phyloP scores from a whole-genome alignment of 2,888 invertebrate genomes.

The Rotaria socialis region DNA sequence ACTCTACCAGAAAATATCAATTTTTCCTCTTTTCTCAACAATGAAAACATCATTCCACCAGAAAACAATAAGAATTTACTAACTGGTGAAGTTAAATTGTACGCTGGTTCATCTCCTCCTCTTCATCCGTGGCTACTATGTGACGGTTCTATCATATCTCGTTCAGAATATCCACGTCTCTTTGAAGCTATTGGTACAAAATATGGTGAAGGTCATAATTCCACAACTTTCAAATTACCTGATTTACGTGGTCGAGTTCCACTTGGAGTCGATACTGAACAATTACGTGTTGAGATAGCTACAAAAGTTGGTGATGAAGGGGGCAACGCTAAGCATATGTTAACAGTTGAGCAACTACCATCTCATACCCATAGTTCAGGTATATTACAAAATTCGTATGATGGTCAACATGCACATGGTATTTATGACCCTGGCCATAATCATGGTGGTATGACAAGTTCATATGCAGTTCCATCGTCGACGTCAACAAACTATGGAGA shows the following conservation, averaged over 20 bases:
- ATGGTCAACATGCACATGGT: background rate
- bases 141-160: background rate
- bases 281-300: background rate
- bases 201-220: background rate
- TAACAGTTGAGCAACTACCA: background rate
- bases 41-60: background rate
- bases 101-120: background rate
- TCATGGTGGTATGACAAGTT: background rate
- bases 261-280: background rate
- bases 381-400: background rate
- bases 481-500: background rate
- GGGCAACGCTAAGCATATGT: background rate
- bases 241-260: conserved; percentile 15
- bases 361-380: background rate
- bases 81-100: background rate
- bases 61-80: background rate
- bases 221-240: background rate
- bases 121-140: background rate
- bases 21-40: no score
- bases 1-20: background rate
- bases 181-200: background rate
- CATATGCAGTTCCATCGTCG: background rate
- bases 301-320: background rate
- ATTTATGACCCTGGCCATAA: conserved; percentile 9
- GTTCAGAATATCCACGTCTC: background rate